A percentile compares a stretch with the other conserved stretches of the same genome.
Evolutionary conservation across 2,113 vertebrate genomes (phyloP).

Genomic region (Alligator sinensis): DNA sequence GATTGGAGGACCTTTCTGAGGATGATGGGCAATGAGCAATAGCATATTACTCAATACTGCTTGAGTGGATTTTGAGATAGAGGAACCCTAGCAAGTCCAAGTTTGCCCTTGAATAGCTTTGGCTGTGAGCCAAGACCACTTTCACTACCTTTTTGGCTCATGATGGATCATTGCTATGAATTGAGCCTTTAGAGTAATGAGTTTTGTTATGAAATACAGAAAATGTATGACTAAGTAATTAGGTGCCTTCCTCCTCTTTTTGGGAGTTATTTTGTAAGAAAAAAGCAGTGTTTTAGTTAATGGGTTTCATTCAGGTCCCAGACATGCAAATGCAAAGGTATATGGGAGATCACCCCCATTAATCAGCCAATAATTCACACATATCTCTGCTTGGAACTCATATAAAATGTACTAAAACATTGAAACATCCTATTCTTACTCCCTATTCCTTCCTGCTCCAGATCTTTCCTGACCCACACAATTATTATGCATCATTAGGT

Average conservation of each 20-base stretch:
- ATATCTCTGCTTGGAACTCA: constrained; percentile 15
- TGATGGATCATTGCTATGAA: constrained; percentile 38
- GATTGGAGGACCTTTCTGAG: not conserved
- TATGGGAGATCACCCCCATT: not conserved
- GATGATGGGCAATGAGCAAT: not conserved
- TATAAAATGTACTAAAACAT: not conserved
- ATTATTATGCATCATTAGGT: not conserved
- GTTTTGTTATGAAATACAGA: constrained; percentile 48
- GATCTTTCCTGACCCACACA: constrained; percentile 36
- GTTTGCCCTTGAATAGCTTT: not conserved
- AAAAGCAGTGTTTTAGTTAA: constrained; percentile 29
- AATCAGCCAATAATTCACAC: constrained; percentile 41
- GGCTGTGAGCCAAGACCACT: not conserved
- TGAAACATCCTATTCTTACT: constrained; percentile 19
- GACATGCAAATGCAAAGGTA: not conserved
- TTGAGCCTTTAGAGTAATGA: constrained; percentile 34
- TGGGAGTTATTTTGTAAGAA: constrained; percentile 25
- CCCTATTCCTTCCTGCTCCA: constrained; percentile 17
- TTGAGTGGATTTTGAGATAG: not conserved
- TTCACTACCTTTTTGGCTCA: not conserved
- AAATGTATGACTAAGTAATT: constrained; percentile 63
- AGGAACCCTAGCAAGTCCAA: not conserved
- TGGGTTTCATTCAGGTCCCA: not conserved
- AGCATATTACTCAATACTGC: not conserved
- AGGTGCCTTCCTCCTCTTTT: constrained; percentile 51